A percentile compares a stretch with the other conserved stretches of the same genome.
phyloP scores from a whole-genome alignment of 1,140 invertebrate species.

The Drosophila pseudoananassae region DNA sequence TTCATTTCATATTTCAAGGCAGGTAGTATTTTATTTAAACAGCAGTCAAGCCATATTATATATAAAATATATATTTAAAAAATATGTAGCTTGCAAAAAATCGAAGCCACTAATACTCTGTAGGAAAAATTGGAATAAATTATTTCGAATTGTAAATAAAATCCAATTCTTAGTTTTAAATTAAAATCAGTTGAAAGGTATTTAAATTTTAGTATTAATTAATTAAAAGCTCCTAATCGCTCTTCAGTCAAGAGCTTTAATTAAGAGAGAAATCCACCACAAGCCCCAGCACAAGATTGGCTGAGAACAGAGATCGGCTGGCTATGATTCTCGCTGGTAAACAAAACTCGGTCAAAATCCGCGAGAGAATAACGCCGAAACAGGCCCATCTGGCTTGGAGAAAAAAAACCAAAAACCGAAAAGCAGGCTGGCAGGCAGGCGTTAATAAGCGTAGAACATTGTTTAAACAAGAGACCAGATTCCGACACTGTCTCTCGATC shows the following conservation, averaged over 20 bases:
- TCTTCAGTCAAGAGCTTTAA: not conserved
- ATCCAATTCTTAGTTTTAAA: not conserved
- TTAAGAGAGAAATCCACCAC: conserved; percentile 15
- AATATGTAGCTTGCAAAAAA: not conserved
- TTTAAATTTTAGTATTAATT: not conserved
- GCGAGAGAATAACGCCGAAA: conserved; percentile 20
- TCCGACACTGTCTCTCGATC: conserved; percentile 42
- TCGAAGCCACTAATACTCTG: not conserved
- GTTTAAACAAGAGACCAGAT: conserved; percentile 52
- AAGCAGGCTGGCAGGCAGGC: conserved; percentile 19
- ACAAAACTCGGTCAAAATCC: conserved; percentile 45
- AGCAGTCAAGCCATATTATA: conserved; percentile 12
- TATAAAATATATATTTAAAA: not conserved
- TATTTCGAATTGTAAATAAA: too few species aligned
- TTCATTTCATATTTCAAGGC: not conserved
- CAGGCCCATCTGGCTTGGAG: conserved; percentile 20
- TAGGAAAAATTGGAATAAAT: not conserved
- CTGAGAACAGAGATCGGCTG: conserved; percentile 5
- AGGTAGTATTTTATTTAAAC: conserved; percentile 25
- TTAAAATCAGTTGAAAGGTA: not conserved
- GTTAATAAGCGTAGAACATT: conserved; percentile 48
- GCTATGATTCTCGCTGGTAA: conserved; percentile 56
- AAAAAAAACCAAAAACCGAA: conserved; percentile 16
- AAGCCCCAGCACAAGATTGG: conserved; percentile 2
- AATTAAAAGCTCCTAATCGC: conserved; percentile 3